These are phyloP conservation scores for Arothron firmamentum DNA, from an alignment of 2,113 vertebrate genomes.

Conservation along the genomic window DNA sequence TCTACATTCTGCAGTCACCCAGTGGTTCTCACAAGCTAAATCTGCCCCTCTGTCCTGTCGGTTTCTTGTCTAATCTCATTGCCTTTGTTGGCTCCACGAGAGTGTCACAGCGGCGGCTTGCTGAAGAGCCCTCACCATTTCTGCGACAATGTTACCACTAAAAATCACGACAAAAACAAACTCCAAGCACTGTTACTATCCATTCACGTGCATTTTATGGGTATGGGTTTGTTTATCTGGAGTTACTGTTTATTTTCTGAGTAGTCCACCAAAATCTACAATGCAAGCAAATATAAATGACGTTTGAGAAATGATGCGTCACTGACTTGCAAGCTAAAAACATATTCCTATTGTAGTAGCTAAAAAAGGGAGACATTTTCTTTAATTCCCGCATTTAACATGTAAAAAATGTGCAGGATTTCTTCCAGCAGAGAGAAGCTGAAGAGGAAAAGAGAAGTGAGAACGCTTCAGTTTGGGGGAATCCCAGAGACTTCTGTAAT, in stretches of 20 bases:
- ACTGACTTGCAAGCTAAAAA: no score
- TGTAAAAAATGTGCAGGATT: background rate
- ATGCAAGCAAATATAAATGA: no score
- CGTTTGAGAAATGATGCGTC: no score
- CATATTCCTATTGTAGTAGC: no score
- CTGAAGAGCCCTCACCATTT: constrained; percentile 57
- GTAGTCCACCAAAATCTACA: no score
- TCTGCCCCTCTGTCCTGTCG: constrained; percentile 21
- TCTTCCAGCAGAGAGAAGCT: constrained; percentile 26
- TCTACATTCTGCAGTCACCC: constrained; percentile 1
- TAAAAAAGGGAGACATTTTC: background rate
- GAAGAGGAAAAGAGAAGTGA: constrained; percentile 60
- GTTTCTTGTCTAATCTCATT: constrained; percentile 57
- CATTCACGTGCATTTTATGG: background rate
- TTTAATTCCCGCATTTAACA: background rate
- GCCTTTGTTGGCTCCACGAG: constrained; percentile 52
- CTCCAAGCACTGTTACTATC: constrained; percentile 8
- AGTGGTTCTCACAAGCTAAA: constrained; percentile 7
- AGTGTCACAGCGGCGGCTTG: constrained; percentile 42
- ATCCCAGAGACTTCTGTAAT: constrained; percentile 61
- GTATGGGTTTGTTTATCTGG: background rate
- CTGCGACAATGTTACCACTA: constrained; percentile 51
- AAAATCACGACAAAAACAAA: constrained; percentile 15
- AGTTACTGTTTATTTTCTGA: no score
- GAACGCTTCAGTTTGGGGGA: constrained; percentile 50